Evolutionary conservation across 2,113 vertebrate species (phyloP), one percentile per base, ranked within the genome.

Genomic region (Dolichallabes microphthalmus): DNA sequence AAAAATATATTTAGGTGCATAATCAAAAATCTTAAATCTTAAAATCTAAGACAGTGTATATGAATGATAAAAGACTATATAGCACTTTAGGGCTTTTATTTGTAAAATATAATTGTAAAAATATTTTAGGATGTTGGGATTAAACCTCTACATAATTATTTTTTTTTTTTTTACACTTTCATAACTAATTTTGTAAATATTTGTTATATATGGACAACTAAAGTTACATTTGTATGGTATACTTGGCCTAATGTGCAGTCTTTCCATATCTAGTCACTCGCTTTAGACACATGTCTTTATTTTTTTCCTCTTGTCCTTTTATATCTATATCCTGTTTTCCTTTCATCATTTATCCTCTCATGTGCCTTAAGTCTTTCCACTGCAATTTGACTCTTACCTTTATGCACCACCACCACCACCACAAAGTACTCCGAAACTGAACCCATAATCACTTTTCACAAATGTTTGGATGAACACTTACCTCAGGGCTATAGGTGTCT

Each of bases 401-500:
- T 57, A 74, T 82, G 85, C 39, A 27, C 5, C 32, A 75, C 30
- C 45, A n/a, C n/a, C n/a, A n/a, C n/a, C n/a, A n/a, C n/a, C 57
- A 55, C 17, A 45, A 45, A 71, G 57, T 73, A 74, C 61, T 84
- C 69, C 76, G 20, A 82, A 52, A 77, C 57, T 81, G 69, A 86
- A 82, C 76, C 80, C 83, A 84, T 86, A 88, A 88, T 86, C 77
- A 86, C 85, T 86, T 88, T 83, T 80, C 52, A 84, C 78, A 71
- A 61, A 81, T 78, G 82, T 81, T 78, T 88, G 63, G 66, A 82
- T 63, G 66, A 90, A 90, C 89, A 92, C 91, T 93, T 91, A 94
- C 93, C 92, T 93, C 53, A n/a, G 82, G 58, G 85, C 82, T 53
- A 78, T 14, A 52, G 83, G 71, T 45, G 60, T 6, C 8, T 63